Conservation (phyloP, 2,113 vertebrate species). For the Halcyon malimbica region DNA sequence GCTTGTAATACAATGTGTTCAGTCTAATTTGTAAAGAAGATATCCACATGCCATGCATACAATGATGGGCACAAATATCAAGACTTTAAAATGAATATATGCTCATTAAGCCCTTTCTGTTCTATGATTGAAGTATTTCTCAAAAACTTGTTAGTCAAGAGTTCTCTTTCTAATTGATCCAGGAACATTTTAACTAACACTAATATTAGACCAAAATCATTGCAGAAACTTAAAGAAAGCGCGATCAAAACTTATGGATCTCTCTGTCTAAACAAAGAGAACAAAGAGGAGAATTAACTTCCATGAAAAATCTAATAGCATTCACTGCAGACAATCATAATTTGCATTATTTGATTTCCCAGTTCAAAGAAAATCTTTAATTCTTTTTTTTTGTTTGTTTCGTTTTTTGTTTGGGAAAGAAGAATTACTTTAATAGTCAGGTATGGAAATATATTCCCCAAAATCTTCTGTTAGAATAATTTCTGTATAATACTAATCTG, state of each 20-base stretch:
- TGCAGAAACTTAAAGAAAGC: neutral
- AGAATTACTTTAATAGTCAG: neutral
- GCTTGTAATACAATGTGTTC: neutral
- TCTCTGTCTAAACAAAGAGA: neutral
- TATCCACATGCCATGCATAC: neutral
- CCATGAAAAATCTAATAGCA: neutral
- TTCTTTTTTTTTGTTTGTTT: neutral
- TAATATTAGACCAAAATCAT: neutral
- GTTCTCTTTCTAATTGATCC: accelerated
- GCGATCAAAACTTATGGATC: neutral
- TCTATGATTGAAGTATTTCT: neutral
- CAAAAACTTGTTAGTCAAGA: neutral
- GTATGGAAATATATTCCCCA: neutral
- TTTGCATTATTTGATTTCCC: neutral
- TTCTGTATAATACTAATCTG: neutral
- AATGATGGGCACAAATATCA: neutral
- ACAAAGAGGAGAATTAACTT: neutral
- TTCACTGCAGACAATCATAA: neutral
- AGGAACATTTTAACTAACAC: neutral
- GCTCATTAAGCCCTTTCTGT: neutral
- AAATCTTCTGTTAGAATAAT: neutral
- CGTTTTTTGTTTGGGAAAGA: neutral
- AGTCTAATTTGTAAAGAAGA: neutral
- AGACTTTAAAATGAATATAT: neutral
- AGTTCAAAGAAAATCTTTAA: neutral